phyloP scores from a whole-genome alignment of 2,888 invertebrate species.

The Drosophila anomalata region DNA sequence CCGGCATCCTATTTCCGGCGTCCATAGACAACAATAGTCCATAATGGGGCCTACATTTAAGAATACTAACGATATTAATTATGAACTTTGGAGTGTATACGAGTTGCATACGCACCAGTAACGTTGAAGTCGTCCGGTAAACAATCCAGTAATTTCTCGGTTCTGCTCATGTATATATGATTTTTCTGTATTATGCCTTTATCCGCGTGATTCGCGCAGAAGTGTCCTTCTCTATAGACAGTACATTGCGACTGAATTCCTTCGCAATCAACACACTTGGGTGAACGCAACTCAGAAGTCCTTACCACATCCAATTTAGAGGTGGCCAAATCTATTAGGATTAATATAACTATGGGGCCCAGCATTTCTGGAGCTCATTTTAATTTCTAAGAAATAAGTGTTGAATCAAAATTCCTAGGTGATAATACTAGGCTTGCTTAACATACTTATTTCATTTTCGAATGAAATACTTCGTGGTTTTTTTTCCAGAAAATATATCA shows the following conservation, averaged over 20 bases:
- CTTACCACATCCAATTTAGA: background rate
- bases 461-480: too few relatives aligned
- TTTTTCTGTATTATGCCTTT: too few relatives aligned
- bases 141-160: background rate
- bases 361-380: background rate
- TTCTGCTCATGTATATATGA: too few relatives aligned
- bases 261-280: background rate
- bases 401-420: background rate
- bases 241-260: background rate
- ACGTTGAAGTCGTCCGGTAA: background rate
- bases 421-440: too few relatives aligned
- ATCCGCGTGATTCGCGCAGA: background rate
- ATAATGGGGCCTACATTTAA: background rate
- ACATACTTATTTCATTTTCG: background rate
- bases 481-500: constrained; percentile 17
- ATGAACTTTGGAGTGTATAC: background rate
- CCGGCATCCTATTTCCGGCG: constrained; percentile 11
- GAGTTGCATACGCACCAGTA: background rate
- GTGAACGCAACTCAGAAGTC: background rate
- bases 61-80: background rate
- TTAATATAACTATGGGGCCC: background rate
- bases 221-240: background rate
- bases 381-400: background rate
- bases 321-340: background rate
- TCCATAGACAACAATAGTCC: constrained; percentile 15